phyloP scores from a whole-genome alignment of 2,888 invertebrate genomes.

The Pyrochroa serraticornis region DNA sequence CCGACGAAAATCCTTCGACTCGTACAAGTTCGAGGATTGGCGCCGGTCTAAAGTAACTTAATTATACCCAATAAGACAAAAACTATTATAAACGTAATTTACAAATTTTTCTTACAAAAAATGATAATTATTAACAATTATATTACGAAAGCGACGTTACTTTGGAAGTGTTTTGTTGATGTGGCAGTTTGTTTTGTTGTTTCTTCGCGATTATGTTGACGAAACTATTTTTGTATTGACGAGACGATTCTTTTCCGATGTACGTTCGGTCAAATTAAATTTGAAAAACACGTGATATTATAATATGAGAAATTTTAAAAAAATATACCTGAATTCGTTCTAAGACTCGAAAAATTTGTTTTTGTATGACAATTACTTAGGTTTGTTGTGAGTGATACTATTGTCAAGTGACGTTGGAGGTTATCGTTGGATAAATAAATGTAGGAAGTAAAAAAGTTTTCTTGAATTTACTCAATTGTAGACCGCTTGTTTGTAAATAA shows the following conservation, averaged over 20 bases:
- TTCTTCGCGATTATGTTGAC: conserved; percentile 29
- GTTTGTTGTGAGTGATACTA: conserved; percentile 45
- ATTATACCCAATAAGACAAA: conserved; percentile 9
- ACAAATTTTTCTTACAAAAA: conserved; percentile 32
- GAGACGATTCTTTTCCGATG: neutral
- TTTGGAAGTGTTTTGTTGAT: conserved; percentile 21
- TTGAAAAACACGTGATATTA: conserved; percentile 17
- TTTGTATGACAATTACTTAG: conserved; percentile 34
- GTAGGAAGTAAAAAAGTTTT: conserved; percentile 37
- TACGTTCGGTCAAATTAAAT: neutral
- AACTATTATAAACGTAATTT: conserved; percentile 16
- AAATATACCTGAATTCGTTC: conserved; percentile 8
- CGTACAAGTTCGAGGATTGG: neutral
- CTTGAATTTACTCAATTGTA: neutral
- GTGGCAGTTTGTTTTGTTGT: conserved; percentile 26
- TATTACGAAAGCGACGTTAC: conserved; percentile 23
- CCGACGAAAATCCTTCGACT: neutral
- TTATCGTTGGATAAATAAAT: conserved; percentile 52
- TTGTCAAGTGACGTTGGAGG: conserved; percentile 53
- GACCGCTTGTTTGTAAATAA: too few species aligned
- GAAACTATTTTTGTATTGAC: conserved; percentile 26
- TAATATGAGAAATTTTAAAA: conserved; percentile 18
- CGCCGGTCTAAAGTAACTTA: conserved; percentile 10
- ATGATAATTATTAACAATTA: conserved; percentile 21
- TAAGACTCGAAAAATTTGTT: conserved; percentile 30